phyloP scores from a whole-genome alignment of 2,888 invertebrate genomes.

The Panzeria rudis region DNA sequence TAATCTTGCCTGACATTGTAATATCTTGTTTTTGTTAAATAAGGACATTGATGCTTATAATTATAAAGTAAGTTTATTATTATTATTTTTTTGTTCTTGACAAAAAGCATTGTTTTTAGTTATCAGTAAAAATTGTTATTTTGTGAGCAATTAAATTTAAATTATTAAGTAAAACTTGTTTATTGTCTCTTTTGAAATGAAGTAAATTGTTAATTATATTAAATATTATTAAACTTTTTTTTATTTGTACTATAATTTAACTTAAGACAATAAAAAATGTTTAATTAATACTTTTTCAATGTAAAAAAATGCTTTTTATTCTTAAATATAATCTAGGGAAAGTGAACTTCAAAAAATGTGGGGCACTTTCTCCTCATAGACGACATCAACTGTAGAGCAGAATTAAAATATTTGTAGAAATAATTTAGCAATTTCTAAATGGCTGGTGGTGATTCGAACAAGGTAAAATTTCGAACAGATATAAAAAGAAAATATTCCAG shows the following conservation, averaged over 20 bases:
- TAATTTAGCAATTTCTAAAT: no score
- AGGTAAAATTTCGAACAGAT: no score
- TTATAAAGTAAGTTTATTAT: background rate
- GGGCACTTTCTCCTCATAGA: background rate
- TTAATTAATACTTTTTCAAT: background rate
- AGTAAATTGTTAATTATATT: background rate
- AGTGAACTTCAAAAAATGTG: background rate
- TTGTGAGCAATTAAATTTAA: conserved; percentile 27
- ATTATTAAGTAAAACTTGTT: conserved; percentile 1
- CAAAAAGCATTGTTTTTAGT: conserved; percentile 51
- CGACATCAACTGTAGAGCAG: no score
- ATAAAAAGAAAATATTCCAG: no score
- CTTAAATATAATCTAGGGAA: background rate
- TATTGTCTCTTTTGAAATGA: background rate
- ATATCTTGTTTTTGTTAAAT: background rate
- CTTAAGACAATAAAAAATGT: background rate
- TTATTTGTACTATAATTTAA: background rate
- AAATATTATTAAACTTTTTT: background rate
- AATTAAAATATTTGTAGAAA: no score
- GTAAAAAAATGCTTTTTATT: background rate
- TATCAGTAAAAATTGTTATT: conserved; percentile 48
- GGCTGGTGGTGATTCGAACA: no score
- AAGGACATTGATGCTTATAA: conserved; percentile 12
- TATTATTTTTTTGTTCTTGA: conserved; percentile 1
- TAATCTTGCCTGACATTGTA: conserved; percentile 14